Percentiles rank a stretch among this genome's conserved stretches.
Conservation (phyloP, 2,888 invertebrate genomes). For the Uropetala carovei region DNA sequence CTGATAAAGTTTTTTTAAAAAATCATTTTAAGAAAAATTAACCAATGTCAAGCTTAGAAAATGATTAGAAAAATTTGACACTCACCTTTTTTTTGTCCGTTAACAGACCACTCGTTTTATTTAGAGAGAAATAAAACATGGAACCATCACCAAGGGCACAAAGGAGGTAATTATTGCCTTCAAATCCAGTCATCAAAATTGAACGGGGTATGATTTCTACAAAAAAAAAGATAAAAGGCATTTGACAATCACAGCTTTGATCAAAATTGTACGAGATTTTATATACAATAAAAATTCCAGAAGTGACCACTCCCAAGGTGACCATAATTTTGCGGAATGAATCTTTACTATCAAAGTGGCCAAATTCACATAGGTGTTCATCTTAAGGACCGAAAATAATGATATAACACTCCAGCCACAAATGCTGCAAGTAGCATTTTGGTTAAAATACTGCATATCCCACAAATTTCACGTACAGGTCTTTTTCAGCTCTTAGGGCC, state of each 20-base stretch:
- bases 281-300: too few species aligned
- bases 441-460: too few species aligned
- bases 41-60: neutral
- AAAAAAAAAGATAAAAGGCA: constrained; percentile 69
- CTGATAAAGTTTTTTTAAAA: constrained; percentile 69
- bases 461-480: too few species aligned
- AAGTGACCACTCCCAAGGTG: too few species aligned
- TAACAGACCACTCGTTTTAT: constrained; percentile 84
- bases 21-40: neutral
- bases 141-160: constrained; percentile 98
- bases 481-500: too few species aligned
- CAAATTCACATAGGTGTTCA: too few species aligned
- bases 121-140: constrained; percentile 95
- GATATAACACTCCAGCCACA: too few species aligned
- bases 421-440: too few species aligned
- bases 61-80: neutral
- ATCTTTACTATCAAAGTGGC: too few species aligned
- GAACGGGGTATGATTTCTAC: constrained; percentile 97
- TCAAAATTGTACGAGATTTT: too few species aligned
- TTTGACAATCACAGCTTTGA: constrained; percentile 13
- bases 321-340: too few species aligned
- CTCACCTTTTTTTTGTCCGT: constrained; percentile 89
- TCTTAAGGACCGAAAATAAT: too few species aligned
- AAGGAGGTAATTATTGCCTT: constrained; percentile 91
- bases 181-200: constrained; percentile 95